Conservation (phyloP, 2,888 invertebrate genomes). For the Theristus sp. region DNA sequence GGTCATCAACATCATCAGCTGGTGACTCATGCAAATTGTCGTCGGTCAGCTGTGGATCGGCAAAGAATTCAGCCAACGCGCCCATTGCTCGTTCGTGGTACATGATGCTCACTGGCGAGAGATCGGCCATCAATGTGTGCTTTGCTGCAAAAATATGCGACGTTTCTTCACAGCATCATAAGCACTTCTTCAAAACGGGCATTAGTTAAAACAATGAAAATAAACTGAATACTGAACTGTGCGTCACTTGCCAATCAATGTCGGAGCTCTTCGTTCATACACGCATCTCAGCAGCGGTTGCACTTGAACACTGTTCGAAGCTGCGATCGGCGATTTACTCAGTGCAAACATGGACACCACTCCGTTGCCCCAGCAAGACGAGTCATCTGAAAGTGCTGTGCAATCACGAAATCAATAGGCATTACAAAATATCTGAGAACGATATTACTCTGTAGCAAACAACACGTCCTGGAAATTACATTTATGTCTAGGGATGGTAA, state of each 20-base stretch:
- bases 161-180: background rate
- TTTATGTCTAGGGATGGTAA: too few species aligned
- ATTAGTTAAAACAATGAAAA: too few species aligned
- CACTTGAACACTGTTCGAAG: background rate
- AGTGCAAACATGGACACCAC: conserved; percentile 1
- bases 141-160: background rate
- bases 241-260: conserved; percentile 13
- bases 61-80: background rate
- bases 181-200: background rate
- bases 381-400: background rate
- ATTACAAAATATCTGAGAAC: too few species aligned
- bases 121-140: conserved; percentile 4
- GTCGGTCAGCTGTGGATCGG: too few species aligned
- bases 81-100: conserved; percentile 16
- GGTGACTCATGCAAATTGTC: too few species aligned
- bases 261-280: conserved; percentile 21
- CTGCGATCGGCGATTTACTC: background rate
- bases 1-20: too few species aligned
- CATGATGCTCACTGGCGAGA: conserved; percentile 21
- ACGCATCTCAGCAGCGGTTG: conserved; percentile 10
- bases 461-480: too few species aligned
- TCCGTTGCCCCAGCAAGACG: background rate
- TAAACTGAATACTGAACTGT: too few species aligned
- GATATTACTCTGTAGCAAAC: too few species aligned
- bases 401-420: background rate